Evolutionary conservation across 2,797 vertebrate species (phyloP).

Genomic region (Rhodeus uyekii): DNA sequence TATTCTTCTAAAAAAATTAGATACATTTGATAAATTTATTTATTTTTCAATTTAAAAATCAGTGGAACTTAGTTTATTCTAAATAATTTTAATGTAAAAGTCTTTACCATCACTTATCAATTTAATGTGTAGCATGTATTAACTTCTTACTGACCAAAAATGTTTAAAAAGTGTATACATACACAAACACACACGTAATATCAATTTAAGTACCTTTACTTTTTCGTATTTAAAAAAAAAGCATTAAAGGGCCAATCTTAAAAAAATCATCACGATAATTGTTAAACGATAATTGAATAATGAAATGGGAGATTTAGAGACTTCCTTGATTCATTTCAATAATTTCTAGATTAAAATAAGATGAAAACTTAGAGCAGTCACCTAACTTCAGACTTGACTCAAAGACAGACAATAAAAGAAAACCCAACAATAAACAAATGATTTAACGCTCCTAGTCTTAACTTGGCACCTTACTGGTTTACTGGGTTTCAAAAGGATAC

Average conservation of each 20-base stretch:
- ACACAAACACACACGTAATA: too few relatives aligned
- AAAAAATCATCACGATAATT: too few relatives aligned
- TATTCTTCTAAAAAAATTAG: neutral
- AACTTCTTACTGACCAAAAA: too few relatives aligned
- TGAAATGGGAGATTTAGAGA: neutral
- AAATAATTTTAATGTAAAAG: neutral
- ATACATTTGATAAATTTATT: too few relatives aligned
- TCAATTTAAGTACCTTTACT: too few relatives aligned
- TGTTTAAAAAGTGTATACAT: neutral
- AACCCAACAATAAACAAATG: neutral
- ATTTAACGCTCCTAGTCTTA: neutral
- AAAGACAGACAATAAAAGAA: neutral
- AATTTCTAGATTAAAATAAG: neutral
- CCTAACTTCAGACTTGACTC: neutral
- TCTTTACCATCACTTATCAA: neutral
- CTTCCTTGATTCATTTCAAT: neutral
- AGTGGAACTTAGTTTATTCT: neutral
- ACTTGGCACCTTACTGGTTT: constrained; percentile 19
- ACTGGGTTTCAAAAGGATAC: neutral
- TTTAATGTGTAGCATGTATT: neutral
- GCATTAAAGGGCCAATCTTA: too few relatives aligned
- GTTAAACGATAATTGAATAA: neutral
- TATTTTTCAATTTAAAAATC: neutral
- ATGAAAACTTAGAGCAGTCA: neutral
- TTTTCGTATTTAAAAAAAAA: neutral